phyloP scores from a whole-genome alignment of 1,140 invertebrate species.

The Lanistes nyassanus region DNA sequence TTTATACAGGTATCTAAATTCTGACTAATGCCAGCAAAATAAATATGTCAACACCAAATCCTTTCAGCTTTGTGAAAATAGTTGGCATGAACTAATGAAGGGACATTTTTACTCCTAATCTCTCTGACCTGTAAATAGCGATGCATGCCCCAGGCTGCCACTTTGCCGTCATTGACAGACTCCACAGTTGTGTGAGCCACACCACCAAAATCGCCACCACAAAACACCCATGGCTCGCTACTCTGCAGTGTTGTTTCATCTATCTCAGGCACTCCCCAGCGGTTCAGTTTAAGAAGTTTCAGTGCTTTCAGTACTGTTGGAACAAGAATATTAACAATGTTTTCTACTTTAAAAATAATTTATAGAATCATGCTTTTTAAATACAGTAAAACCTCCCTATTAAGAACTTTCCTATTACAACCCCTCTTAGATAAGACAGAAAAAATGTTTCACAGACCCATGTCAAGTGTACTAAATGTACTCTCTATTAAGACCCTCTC shows the following conservation, averaged over 20 bases:
- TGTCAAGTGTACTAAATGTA: too few relatives aligned
- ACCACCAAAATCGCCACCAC: slow-evolving; percentile 94
- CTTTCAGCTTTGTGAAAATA: too few relatives aligned
- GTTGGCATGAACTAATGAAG: background rate
- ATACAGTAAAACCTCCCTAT: too few relatives aligned
- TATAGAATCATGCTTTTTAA: too few relatives aligned
- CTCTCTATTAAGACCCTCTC: too few relatives aligned
- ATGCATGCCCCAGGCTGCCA: slow-evolving; percentile 95
- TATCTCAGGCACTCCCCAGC: slow-evolving; percentile 82
- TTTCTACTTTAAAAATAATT: too few relatives aligned
- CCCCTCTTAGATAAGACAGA: too few relatives aligned
- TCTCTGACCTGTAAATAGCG: slow-evolving; percentile 83
- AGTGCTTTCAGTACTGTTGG: slow-evolving; percentile 82
- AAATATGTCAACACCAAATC: slow-evolving; percentile 6
- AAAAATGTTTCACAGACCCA: too few relatives aligned
- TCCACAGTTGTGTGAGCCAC: slow-evolving; percentile 97
- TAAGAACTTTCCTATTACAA: too few relatives aligned
- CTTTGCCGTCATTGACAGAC: slow-evolving; percentile 98
- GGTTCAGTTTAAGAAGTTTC: slow-evolving; percentile 80
- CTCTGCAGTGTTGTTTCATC: slow-evolving; percentile 82
- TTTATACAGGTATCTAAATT: background rate
- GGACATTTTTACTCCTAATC: background rate
- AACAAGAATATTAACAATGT: background rate
- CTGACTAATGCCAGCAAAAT: background rate
- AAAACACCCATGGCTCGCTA: slow-evolving; percentile 82